A percentile compares a stretch with the other conserved stretches of the same genome.
Evolutionary conservation across 2,113 vertebrate species (phyloP).

Genomic region (Polypterus senegalus): DNA sequence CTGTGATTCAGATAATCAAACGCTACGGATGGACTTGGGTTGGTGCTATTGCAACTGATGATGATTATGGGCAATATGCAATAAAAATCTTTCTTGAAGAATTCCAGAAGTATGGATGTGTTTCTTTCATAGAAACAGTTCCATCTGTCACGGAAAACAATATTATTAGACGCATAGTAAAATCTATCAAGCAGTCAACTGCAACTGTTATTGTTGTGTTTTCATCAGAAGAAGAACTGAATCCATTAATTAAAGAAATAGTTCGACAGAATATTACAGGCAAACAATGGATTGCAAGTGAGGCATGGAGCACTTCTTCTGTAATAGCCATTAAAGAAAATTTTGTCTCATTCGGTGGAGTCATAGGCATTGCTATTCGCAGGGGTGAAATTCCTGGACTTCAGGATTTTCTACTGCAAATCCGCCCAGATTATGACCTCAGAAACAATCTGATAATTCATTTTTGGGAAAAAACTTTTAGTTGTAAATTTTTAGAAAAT

Average conservation of each 20-base stretch:
- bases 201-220: constrained; percentile 5
- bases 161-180: background rate
- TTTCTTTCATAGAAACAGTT: constrained; percentile 1
- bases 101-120: background rate
- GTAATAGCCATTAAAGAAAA: background rate
- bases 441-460: background rate
- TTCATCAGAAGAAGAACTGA: constrained; percentile 1
- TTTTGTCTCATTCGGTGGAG: background rate
- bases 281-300: constrained; percentile 10
- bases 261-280: constrained; percentile 6
- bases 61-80: constrained; percentile 11
- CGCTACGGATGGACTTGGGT: constrained; percentile 14
- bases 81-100: constrained; percentile 3
- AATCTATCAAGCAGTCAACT: constrained; percentile 5
- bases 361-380: constrained; percentile 7
- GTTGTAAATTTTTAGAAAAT: background rate
- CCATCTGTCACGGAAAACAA: background rate
- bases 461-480: constrained; percentile 7
- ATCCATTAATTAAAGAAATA: constrained; percentile 3
- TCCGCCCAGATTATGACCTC: background rate
- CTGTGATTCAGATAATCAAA: constrained; percentile 2
- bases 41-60: constrained; percentile 6
- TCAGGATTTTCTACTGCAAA: constrained; percentile 2
- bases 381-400: background rate
- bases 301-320: constrained; percentile 9